Base-by-base conservation (phyloP, 2,888 invertebrate genomes). In the Plebejus argus region DNA sequence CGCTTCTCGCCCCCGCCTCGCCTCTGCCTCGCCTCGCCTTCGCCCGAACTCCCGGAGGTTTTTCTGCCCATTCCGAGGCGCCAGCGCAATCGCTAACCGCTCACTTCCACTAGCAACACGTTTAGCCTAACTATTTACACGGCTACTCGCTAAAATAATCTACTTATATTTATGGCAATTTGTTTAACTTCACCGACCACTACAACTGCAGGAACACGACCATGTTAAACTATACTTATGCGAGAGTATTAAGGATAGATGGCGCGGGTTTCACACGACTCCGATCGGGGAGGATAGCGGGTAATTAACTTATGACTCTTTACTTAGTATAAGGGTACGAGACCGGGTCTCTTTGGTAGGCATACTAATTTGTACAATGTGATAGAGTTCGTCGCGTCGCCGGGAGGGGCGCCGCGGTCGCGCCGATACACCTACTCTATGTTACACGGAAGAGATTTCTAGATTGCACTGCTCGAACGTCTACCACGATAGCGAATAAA, bases 321-420 rank as follows among this genome's bases (percentile, higher is more conserved):
- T 90, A 92, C 93, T 93, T 93, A 93, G 90, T 91, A 91, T 92
- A 92, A 91, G 90, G 91, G 93, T 94, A 94, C 92, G 94, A 94
- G 94, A 94, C 94, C 94, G 94, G 89, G 94, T 94, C 94, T 94
- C 94, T 94, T 94, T 94, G 94, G 94, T 94, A 94, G 94, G 93
- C 92, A 92, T 94, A 91, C 89, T 89, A 88, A 92, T 94, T 94
- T 94, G 94, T 94, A 94, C 94, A 94, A 94, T 90, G 91, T 91
- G 89, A 88, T 87, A 91, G 88, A 91, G 92, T 92, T 88, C 88
- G 85, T 89, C 89, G 86, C 90, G 87, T 88, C 87, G 88, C 61
- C 61, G 85, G 85, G 84, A 83, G 85, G 85, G 85, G 87, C 88
- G 87, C 86, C 86, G 84, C 87, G 85, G 84, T 86, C 88, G 89